Evolutionary conservation across 2,113 vertebrate genomes (phyloP).

Genomic region (Pongo pygmaeus): DNA sequence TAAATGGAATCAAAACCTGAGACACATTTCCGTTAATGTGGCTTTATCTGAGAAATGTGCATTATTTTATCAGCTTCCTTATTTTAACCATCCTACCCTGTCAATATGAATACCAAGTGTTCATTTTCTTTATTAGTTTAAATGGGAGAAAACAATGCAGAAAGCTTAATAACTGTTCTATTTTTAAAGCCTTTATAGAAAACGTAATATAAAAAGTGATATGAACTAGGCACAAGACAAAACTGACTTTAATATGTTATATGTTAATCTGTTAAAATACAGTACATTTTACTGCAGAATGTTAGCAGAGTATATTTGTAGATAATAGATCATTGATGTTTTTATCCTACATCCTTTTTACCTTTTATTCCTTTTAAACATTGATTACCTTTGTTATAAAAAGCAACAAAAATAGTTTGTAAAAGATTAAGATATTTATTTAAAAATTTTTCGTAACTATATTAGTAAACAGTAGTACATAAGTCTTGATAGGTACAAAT

Average conservation of each 20-base stretch:
- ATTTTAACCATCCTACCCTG: not conserved
- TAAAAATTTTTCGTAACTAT: not conserved
- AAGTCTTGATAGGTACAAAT: not conserved
- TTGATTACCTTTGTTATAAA: not conserved
- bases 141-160: not conserved
- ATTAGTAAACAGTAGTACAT: not conserved
- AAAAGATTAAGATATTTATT: not conserved
- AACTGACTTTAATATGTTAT: not conserved
- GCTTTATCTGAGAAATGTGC: not conserved
- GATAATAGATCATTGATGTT: not conserved
- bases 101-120: not conserved
- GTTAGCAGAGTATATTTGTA: not conserved
- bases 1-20: not conserved
- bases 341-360: not conserved
- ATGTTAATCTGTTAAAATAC: not conserved
- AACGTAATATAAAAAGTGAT: not conserved
- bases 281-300: not conserved
- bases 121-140: not conserved
- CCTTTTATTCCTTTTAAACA: not conserved
- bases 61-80: not conserved
- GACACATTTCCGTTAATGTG: not conserved
- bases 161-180: not conserved
- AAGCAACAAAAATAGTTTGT: not conserved
- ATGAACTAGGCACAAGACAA: not conserved
- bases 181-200: not conserved